Evolutionary conservation across 2,888 invertebrate genomes (phyloP), one percentile per base, ranked within the genome.

Genomic region (Clostera curtula): DNA sequence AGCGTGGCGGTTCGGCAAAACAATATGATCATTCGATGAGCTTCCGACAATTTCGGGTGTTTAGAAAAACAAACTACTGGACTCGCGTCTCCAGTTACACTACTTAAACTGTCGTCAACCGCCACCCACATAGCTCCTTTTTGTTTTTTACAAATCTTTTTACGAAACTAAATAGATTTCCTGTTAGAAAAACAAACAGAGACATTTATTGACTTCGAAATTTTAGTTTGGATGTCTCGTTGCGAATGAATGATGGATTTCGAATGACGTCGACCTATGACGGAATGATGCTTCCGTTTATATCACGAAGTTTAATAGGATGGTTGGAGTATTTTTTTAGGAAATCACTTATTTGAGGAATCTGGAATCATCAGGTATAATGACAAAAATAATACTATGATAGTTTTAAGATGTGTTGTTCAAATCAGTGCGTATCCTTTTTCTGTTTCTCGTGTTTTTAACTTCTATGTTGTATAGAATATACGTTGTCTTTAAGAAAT

Each of bases 181-280:
- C 80, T 77, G 80, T 71, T 76, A 76, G 68, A 82, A 82, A 80
- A 79, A 82, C 82, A 77, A 82, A 82, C 69, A 77, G 46, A 64
- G 57, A 62, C 67, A 63, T 75, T 79, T 80, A 82, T 83, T 70
- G 75, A 76, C 66, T 76, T 60, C 57, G 54, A 71, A 64, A 74
- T 70, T 64, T 67, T 54, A 50, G 58, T 71, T 70, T 60, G 53
- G 59, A 66, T 61, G 63, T 65, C 77, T 80, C 51, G 69, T 82
- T 79, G 61, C 56, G 65, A 64, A 67, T 82, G 82, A 82, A 50
- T 80, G 79, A 83, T 82, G 77, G 72, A 56, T 73, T 70, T 60
- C 34, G 64, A 71, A 76, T 77, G 79, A 79, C 71, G 48, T 57
- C 61, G 61, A 64, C 56, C 66, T 62, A 36, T 50, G 59, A 56